Percentiles rank a stretch among this genome's conserved stretches.
phyloP scores from a whole-genome alignment of 2,113 vertebrate species.

The Pteruthius melanotis region DNA sequence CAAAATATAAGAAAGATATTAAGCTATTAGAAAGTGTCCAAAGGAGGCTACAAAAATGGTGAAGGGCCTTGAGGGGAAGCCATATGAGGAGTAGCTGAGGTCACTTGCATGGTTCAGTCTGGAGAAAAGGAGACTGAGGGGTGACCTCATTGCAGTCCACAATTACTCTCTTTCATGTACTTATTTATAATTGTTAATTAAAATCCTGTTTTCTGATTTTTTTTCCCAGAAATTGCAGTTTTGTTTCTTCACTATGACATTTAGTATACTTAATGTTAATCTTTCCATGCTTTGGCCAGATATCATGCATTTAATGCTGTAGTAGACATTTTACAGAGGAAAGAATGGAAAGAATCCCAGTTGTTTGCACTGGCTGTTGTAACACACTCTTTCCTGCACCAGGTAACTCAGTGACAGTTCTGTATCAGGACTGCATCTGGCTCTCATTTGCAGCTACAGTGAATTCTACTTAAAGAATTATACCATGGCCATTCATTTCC shows the following conservation, averaged over 20 bases:
- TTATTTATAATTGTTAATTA: neutral
- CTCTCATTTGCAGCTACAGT: neutral
- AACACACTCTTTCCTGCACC: neutral
- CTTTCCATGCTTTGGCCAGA: neutral
- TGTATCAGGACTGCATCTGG: neutral
- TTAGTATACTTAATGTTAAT: neutral
- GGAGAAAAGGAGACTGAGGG: neutral
- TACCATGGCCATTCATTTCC: neutral
- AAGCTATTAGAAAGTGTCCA: neutral
- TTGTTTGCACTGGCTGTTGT: neutral
- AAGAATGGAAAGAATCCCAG: neutral
- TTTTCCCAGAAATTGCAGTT: accelerated
- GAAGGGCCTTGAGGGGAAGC: neutral
- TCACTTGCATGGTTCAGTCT: neutral
- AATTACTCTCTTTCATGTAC: neutral
- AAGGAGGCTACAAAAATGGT: neutral
- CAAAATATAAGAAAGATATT: neutral
- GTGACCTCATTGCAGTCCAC: neutral
- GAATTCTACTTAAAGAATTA: neutral
- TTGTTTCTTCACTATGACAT: neutral
- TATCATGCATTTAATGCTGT: neutral
- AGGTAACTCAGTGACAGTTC: neutral
- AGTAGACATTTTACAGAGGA: neutral
- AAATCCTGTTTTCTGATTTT: neutral
- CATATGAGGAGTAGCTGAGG: neutral